phyloP scores from a whole-genome alignment of 2,888 invertebrate genomes.

The Synergus japonicus region DNA sequence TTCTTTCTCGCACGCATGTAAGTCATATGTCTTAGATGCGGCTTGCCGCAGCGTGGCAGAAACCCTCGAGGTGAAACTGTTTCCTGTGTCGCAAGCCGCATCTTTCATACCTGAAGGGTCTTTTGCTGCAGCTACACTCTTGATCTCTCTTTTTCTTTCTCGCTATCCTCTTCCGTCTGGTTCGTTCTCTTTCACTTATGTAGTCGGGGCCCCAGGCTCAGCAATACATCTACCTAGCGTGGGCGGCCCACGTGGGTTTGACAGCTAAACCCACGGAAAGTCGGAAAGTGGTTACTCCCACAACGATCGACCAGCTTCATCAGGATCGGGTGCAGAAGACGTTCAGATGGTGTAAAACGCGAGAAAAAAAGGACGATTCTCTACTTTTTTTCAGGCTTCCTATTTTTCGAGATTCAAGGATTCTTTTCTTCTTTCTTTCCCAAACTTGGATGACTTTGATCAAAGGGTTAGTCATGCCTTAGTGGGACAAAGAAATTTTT shows the following conservation, averaged over 20 bases:
- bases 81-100: conserved; percentile 73
- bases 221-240: conserved; percentile 69
- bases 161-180: conserved; percentile 49
- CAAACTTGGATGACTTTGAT: not conserved
- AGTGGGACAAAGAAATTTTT: not conserved
- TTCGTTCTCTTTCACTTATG: conserved; percentile 47
- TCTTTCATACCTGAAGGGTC: conserved; percentile 60
- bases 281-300: conserved; percentile 75
- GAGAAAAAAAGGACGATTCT: conserved; percentile 32
- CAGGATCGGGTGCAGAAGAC: conserved; percentile 39
- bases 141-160: conserved; percentile 57
- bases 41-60: conserved; percentile 37
- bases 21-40: conserved; percentile 41
- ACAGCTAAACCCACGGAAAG: conserved; percentile 73
- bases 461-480: not conserved
- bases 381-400: not conserved
- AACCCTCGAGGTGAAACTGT: conserved; percentile 70
- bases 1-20: conserved; percentile 37
- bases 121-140: conserved; percentile 44
- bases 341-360: conserved; percentile 12
- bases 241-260: conserved; percentile 77
- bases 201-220: conserved; percentile 53
- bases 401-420: not conserved
- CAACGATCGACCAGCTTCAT: conserved; percentile 53
- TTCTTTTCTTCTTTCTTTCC: not conserved